These are phyloP conservation scores for Hypotaenidia okinawae DNA, from an alignment of 2,797 vertebrate genomes.

Conservation along the genomic window DNA sequence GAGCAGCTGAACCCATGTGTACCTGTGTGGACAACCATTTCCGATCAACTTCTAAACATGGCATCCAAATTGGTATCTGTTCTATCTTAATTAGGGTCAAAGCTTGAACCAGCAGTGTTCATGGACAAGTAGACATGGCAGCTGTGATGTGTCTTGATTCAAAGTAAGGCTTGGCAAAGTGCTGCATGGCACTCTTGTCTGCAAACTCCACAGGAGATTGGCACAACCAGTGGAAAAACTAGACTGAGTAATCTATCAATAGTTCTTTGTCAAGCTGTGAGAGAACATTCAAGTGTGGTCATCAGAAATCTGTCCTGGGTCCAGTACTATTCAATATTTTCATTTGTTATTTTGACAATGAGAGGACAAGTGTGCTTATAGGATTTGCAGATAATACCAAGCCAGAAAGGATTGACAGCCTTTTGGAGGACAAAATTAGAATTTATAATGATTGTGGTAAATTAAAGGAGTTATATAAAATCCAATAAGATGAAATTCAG, in stretches of 20 bases:
- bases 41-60: not conserved
- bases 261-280: slow-evolving; percentile 16
- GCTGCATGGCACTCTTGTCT: not conserved
- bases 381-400: not conserved
- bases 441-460: not conserved
- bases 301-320: slow-evolving; percentile 38
- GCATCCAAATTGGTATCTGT: not conserved
- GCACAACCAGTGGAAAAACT: not conserved
- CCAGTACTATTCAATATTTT: slow-evolving; percentile 10
- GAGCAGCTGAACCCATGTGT: not conserved
- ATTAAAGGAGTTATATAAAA: not conserved
- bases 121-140: not conserved
- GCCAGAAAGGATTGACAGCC: not conserved
- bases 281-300: slow-evolving; percentile 12
- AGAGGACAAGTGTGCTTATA: not conserved
- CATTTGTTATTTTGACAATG: slow-evolving; percentile 41
- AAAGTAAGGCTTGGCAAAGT: not conserved
- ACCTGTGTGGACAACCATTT: not conserved
- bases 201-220: not conserved
- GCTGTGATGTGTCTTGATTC: not conserved
- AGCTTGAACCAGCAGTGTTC: not conserved
- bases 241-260: slow-evolving; percentile 10
- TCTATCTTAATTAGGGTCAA: not conserved
- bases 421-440: slow-evolving; percentile 3
- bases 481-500: not conserved